Evolutionary conservation across 2,113 vertebrate genomes (phyloP).

Genomic region (Dermatemys mawii): DNA sequence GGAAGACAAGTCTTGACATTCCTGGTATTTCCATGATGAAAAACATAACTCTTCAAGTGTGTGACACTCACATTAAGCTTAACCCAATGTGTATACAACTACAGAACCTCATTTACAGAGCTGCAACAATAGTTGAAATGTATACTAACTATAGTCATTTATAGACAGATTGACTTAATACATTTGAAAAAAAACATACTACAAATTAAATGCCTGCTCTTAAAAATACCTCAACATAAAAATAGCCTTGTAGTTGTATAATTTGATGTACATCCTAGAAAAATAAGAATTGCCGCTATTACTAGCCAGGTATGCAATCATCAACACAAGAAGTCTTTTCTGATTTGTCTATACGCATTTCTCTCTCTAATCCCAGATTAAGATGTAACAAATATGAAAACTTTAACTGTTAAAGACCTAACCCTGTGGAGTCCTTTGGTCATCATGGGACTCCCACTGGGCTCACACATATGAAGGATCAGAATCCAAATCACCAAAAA

Average conservation of each 20-base stretch:
- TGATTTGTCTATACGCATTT: not conserved
- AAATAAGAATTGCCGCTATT: constrained; percentile 24
- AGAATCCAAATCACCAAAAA: constrained; percentile 42
- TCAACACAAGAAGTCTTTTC: not conserved
- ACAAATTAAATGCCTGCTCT: constrained; percentile 28
- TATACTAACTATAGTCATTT: constrained; percentile 21
- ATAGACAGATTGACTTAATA: constrained; percentile 41
- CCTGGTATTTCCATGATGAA: not conserved
- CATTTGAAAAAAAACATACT: constrained; percentile 21
- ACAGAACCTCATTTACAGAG: constrained; percentile 57
- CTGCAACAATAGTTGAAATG: not conserved
- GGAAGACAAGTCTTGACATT: not conserved
- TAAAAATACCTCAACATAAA: constrained; percentile 49
- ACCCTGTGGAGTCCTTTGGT: constrained; percentile 30
- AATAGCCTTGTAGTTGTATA: constrained; percentile 45
- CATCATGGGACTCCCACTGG: not conserved
- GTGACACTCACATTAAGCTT: constrained; percentile 28
- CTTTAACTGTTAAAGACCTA: not conserved
- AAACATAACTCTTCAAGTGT: constrained; percentile 52
- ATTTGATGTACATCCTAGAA: constrained; percentile 16
- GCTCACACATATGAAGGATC: constrained; percentile 21
- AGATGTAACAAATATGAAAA: constrained; percentile 31
- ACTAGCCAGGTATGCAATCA: not conserved
- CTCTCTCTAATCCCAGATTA: constrained; percentile 23
- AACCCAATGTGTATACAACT: constrained; percentile 36